Evolutionary conservation across 2,888 invertebrate species (phyloP).

Genomic region (Monochamus alternatus): DNA sequence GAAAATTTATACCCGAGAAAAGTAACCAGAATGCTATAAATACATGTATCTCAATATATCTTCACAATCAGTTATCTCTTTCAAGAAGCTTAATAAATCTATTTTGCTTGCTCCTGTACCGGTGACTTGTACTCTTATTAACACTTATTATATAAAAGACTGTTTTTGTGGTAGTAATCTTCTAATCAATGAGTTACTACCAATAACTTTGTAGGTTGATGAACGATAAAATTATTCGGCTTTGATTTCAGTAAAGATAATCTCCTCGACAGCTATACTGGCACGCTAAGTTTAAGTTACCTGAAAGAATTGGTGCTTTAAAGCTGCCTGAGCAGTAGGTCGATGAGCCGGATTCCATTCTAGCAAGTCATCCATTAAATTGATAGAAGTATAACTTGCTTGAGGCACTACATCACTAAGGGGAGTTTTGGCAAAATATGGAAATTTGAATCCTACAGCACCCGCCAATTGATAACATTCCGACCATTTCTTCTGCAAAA

Average conservation of each 20-base stretch:
- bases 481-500: constrained; percentile 82
- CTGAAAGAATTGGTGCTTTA: constrained; percentile 77
- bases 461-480: constrained; percentile 95
- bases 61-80: too few species aligned
- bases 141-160: too few species aligned
- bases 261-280: too few species aligned
- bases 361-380: constrained; percentile 88
- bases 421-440: constrained; percentile 87
- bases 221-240: background rate
- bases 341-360: constrained; percentile 94
- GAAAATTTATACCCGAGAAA: too few species aligned
- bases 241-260: background rate
- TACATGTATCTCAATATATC: too few species aligned
- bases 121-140: too few species aligned
- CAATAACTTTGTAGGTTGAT: too few species aligned
- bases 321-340: constrained; percentile 91
- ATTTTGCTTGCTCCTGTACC: too few species aligned
- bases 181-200: background rate
- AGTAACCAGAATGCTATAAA: too few species aligned
- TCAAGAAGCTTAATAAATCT: too few species aligned
- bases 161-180: background rate
- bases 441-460: constrained; percentile 97
- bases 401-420: constrained; percentile 86
- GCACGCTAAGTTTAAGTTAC: constrained; percentile 51
- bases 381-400: constrained; percentile 87